Evolutionary conservation across 1,140 invertebrate species (phyloP), one percentile per base, ranked within the genome.

Genomic region (Temnothorax nylanderi): DNA sequence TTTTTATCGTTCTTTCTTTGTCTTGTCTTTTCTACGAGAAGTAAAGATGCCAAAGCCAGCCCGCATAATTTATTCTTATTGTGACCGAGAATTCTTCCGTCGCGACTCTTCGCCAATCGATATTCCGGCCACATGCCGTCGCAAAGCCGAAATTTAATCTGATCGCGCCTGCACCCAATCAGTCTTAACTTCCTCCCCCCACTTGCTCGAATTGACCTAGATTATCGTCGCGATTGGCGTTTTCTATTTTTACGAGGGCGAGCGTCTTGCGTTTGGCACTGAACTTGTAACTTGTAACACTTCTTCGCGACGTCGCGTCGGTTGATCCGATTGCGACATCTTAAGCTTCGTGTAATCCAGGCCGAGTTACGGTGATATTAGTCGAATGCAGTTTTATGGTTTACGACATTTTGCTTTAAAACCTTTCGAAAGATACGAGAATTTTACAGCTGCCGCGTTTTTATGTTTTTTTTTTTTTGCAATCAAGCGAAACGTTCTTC

Each of bases 281-380:
- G 82, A 90, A 87, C 89, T 86, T 86, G 89, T 67, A 90, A 87
- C 89, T 86, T 86, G 89, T 67, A 54, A 75, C 86, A 84, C 62
- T 85, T 88, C 16, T 32, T 82, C 71, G 64, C 51, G 37, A 69
- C 71, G 26, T 60, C 18, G 11, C 71, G 26, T 60, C 18, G 11
- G 26, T 47, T 58, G 54, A 54, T 74, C 78, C 47, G 41, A 71
- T 72, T 44, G 47, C 34, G 41, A 47, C 41, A 32, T 6, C 32
- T 49, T 77, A 51, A 62, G 62, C 51, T 37, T n/a, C 34, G 21
- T 21, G 47, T 44, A 64, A 77, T 77, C 26, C 75, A 44, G 41
- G 41, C 18, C 44, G 60, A 77, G 13, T 77, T 62, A 62, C 54
- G 37, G 18, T 47, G 41, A 80, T 5, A 21, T 13, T 69, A 47